phyloP scores from a whole-genome alignment of 1,140 invertebrate species.

The Eulimnadia texana region DNA sequence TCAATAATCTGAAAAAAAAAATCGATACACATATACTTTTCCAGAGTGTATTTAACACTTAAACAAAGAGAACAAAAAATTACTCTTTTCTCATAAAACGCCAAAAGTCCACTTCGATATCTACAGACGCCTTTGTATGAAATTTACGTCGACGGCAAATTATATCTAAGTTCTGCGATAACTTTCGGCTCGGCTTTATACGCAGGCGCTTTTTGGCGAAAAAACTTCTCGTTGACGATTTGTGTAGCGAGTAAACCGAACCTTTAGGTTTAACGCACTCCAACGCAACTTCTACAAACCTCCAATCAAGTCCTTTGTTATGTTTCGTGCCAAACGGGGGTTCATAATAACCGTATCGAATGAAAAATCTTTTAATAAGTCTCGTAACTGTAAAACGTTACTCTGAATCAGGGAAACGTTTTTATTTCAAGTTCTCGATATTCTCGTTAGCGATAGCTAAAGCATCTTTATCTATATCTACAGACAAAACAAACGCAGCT shows the following conservation, averaged over 20 bases:
- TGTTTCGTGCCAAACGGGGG: constrained; percentile 96
- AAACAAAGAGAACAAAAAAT: constrained; percentile 4
- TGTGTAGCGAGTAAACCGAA: constrained; percentile 84
- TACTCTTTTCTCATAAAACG: constrained; percentile 35
- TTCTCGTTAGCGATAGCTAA: constrained; percentile 53
- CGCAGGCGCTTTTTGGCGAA: constrained; percentile 57
- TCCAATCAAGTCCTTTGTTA: constrained; percentile 75
- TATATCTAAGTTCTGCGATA: constrained; percentile 69
- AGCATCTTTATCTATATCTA: constrained; percentile 79
- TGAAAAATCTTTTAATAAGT: background rate
- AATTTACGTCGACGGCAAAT: constrained; percentile 77
- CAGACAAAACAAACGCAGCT: constrained; percentile 49
- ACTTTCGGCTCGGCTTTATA: constrained; percentile 51
- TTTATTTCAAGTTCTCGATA: constrained; percentile 49
- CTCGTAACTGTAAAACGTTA: constrained; percentile 25
- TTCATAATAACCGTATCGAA: constrained; percentile 96
- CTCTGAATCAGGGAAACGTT: constrained; percentile 53
- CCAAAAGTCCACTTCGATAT: constrained; percentile 86
- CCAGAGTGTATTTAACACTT: background rate
- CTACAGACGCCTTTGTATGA: constrained; percentile 71
- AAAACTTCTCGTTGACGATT: constrained; percentile 69
- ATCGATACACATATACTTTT: background rate
- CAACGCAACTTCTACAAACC: constrained; percentile 64
- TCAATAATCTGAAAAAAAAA: too few relatives aligned
- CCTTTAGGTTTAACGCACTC: constrained; percentile 41